Evolutionary conservation across 2,888 invertebrate genomes (phyloP).

Genomic region (Smittia aterrima): DNA sequence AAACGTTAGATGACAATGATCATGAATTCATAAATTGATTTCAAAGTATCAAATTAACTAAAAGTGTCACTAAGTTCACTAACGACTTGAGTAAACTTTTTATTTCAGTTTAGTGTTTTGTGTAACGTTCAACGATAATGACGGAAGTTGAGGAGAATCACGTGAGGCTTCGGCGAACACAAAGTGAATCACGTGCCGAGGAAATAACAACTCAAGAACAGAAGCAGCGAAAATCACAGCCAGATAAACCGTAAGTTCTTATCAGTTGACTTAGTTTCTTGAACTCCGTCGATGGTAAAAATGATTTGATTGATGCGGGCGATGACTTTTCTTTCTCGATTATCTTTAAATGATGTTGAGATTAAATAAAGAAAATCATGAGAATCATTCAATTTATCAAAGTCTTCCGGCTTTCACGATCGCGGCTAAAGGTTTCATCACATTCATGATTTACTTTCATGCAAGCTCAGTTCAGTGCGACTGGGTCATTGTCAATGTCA

Average conservation of each 20-base stretch:
- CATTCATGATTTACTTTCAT: too few species aligned
- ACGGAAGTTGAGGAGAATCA: background rate
- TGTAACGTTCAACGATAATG: background rate
- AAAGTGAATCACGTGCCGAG: constrained; percentile 85
- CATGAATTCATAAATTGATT: background rate
- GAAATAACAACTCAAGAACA: constrained; percentile 80
- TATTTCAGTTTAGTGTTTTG: background rate
- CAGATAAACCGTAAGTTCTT: constrained; percentile 76
- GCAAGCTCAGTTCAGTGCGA: too few species aligned
- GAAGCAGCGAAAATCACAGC: constrained; percentile 73
- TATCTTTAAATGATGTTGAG: too few species aligned
- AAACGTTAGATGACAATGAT: background rate
- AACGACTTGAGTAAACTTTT: constrained; percentile 2
- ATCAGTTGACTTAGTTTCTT: background rate
- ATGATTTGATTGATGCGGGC: too few species aligned
- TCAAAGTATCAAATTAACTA: too few species aligned
- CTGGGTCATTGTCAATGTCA: too few species aligned
- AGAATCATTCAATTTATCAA: too few species aligned
- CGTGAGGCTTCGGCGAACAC: constrained; percentile 61
- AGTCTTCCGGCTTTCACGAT: too few species aligned
- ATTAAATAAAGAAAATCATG: too few species aligned
- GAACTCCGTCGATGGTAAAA: background rate
- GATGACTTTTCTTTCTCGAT: too few species aligned
- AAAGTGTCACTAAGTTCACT: too few species aligned
- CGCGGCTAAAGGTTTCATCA: too few species aligned